Evolutionary conservation across 2,888 invertebrate species (phyloP), one percentile per base, ranked within the genome.

Genomic region (Agriopis aurantiaria): DNA sequence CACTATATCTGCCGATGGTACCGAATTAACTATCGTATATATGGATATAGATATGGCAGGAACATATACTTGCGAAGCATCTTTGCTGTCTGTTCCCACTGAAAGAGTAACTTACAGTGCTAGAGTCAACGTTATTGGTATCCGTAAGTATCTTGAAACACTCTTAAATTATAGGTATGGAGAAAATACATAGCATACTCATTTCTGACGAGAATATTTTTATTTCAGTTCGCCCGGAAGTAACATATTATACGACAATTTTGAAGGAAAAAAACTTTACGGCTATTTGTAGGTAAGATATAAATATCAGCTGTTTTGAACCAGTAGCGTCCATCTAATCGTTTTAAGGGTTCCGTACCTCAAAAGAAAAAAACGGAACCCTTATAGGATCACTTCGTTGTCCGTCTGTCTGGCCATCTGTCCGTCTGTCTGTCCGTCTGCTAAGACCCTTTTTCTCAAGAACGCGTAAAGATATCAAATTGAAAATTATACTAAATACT

Each of bases 61-160:
- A 46, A 69, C 61, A 58, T 78, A 76, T 48, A 72, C 69, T n/a
- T 78, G 78, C 48, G 72, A 71, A 70, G 72, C 71, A 2, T 46
- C 63, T 46, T 23, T 76, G 0, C 4, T 14, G 8, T n/a, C 64
- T 6, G 60, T 68, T 56, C 53, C 55, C 0, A 51, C 59, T 3
- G 56, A 68, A 53, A 74, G 55, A 56, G 9, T 57, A 6, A 12
- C 8, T 48, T 72, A 53, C 14, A 65, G 41, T 0, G 68, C 68
- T 4, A 41, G 64, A 6, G 71, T 74, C 23, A 14, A 51, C 11
- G 52, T 75, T 17, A 8, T 40, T 41, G 61, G 74, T 41, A 57
- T 74, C 7, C 41, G 71, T 74, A 56, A 66, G 57, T 66, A 65
- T 10, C 43, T 43, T 9, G 43, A 8, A 43, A 9, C 8, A 43